Evolutionary conservation across 2,113 vertebrate species (phyloP).

Genomic region (Gymnarchus niloticus): DNA sequence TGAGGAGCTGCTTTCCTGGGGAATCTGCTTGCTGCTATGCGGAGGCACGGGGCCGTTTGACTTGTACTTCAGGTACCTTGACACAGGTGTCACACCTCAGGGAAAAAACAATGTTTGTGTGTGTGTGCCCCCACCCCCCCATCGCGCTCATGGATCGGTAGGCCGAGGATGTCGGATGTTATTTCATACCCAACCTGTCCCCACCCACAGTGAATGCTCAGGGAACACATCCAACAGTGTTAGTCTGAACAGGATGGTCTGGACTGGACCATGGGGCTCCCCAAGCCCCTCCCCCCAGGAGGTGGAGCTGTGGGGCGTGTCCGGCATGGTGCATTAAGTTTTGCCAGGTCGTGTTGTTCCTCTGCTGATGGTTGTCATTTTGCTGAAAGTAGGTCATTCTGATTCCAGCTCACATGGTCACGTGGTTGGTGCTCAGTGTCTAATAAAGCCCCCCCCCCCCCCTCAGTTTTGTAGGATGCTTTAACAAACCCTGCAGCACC

Average conservation of each 20-base stretch:
- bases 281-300: neutral
- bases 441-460: neutral
- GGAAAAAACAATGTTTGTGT: too few relatives aligned
- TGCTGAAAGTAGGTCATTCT: slow-evolving; percentile 21
- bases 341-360: neutral
- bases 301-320: neutral
- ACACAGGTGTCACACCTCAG: neutral
- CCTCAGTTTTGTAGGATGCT: neutral
- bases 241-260: too few relatives aligned
- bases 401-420: too few relatives aligned
- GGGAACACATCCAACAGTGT: too few relatives aligned
- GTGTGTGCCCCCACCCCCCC: neutral
- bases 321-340: neutral
- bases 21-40: neutral
- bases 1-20: neutral
- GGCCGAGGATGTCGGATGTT: too few relatives aligned
- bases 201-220: too few relatives aligned
- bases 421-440: neutral
- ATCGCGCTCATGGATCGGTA: neutral
- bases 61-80: neutral
- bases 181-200: neutral
- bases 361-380: slow-evolving; percentile 6
- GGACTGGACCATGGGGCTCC: neutral
- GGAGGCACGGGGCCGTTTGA: neutral
- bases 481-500: slow-evolving; percentile 2